Evolutionary conservation across 2,888 invertebrate species (phyloP).

Genomic region (Dynastes tityus): DNA sequence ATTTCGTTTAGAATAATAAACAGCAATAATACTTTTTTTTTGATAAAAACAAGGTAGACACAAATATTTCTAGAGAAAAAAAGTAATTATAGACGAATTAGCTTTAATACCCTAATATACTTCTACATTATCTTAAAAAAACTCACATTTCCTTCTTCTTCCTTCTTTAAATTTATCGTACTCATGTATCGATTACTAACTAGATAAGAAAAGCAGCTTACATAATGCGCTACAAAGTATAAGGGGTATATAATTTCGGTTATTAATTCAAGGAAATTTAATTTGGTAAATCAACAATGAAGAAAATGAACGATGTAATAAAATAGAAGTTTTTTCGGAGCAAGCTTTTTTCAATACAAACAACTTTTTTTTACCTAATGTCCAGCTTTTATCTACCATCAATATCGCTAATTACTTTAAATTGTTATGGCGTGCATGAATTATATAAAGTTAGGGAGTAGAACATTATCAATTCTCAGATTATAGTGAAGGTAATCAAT

Average conservation of each 20-base stretch:
- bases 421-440: conserved; percentile 22
- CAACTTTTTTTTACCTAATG: conserved; percentile 39
- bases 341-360: conserved; percentile 35
- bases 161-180: neutral
- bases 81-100: conserved; percentile 10
- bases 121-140: too few species aligned
- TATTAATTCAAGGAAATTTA: conserved; percentile 43
- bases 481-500: neutral
- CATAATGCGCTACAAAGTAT: conserved; percentile 21
- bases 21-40: too few species aligned
- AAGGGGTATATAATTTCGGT: conserved; percentile 32
- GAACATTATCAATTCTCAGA: conserved; percentile 25
- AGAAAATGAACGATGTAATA: neutral
- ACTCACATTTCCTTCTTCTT: neutral
- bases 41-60: neutral
- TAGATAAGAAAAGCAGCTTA: neutral
- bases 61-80: too few species aligned
- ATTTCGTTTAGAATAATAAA: too few species aligned
- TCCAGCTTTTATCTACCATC: conserved; percentile 30
- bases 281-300: conserved; percentile 38
- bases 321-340: conserved; percentile 4
- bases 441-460: conserved; percentile 31
- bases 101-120: too few species aligned
- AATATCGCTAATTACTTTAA: conserved; percentile 32
- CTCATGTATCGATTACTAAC: conserved; percentile 26